Percentiles rank a stretch among this genome's conserved stretches.
phyloP scores from a whole-genome alignment of 37 sponge, comb jelly and placozoan genomes.

The Tethya wilhelma region DNA sequence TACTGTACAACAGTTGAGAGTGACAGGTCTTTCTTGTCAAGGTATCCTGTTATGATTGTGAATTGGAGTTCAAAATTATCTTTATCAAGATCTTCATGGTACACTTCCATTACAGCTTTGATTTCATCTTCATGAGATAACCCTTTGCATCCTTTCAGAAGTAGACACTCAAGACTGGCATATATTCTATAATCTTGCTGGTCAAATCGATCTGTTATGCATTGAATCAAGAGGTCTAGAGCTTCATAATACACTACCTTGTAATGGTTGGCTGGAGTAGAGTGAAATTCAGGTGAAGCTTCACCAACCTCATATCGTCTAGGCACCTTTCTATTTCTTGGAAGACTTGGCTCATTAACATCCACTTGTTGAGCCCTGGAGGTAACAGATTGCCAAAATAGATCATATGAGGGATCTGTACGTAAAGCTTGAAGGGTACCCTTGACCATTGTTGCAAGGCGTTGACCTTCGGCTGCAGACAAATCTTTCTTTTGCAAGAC shows the following conservation, averaged over 20 bases:
- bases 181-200: too few species aligned
- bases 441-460: background rate
- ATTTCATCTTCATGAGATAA: background rate
- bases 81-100: conserved; percentile 31
- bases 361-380: background rate
- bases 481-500: too few species aligned
- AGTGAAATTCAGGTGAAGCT: background rate
- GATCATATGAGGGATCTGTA: background rate
- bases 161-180: too few species aligned
- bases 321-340: conserved; percentile 12
- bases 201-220: too few species aligned
- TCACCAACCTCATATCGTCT: conserved; percentile 19
- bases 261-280: conserved; percentile 29
- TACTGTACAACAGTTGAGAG: background rate
- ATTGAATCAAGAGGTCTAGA: too few species aligned
- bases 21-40: background rate
- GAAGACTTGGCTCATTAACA: conserved; percentile 9
- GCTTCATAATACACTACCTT: conserved; percentile 10
- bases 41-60: background rate
- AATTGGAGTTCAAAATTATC: background rate
- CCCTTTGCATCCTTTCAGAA: background rate
- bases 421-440: conserved; percentile 14
- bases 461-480: conserved; percentile 45
- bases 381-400: background rate
- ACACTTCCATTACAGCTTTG: conserved; percentile 2